These are phyloP conservation scores for Macrophya annulata DNA, from an alignment of 2,888 invertebrate genomes.

Conservation along the genomic window DNA sequence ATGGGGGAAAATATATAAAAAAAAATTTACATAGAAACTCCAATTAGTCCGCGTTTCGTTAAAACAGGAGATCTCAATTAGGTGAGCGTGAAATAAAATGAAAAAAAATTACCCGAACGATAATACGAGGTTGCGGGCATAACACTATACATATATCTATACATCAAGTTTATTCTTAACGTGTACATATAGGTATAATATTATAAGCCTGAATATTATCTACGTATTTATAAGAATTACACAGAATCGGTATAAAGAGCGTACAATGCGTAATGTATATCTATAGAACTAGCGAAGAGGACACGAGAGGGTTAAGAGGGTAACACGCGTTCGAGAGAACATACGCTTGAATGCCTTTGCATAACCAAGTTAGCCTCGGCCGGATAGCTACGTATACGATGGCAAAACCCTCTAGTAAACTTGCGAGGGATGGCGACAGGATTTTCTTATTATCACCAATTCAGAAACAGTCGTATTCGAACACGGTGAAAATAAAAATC, in stretches of 20 bases:
- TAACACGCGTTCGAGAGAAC: constrained; percentile 41
- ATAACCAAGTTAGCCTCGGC: constrained; percentile 52
- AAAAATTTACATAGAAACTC: constrained; percentile 23
- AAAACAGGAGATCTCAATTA: constrained; percentile 27
- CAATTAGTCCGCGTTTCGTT: constrained; percentile 42
- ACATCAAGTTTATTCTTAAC: background rate
- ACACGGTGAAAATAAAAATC: background rate
- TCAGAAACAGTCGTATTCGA: background rate
- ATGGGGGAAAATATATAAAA: background rate
- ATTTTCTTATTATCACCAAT: background rate
- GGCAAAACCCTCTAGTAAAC: constrained; percentile 5
- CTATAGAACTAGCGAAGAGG: constrained; percentile 29
- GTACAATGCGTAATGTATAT: constrained; percentile 29
- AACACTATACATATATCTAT: background rate
- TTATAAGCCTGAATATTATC: background rate
- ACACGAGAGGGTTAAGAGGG: constrained; percentile 39
- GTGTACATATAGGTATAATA: too few species aligned
- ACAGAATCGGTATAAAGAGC: background rate
- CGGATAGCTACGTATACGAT: constrained; percentile 36
- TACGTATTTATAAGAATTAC: background rate
- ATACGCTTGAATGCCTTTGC: constrained; percentile 46
- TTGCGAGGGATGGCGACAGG: background rate
- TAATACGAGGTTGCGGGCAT: background rate
- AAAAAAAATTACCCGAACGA: background rate
- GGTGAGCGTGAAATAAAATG: constrained; percentile 4